Evolutionary conservation across 1,140 invertebrate species (phyloP).

Genomic region (Teleopsis dalmanni): DNA sequence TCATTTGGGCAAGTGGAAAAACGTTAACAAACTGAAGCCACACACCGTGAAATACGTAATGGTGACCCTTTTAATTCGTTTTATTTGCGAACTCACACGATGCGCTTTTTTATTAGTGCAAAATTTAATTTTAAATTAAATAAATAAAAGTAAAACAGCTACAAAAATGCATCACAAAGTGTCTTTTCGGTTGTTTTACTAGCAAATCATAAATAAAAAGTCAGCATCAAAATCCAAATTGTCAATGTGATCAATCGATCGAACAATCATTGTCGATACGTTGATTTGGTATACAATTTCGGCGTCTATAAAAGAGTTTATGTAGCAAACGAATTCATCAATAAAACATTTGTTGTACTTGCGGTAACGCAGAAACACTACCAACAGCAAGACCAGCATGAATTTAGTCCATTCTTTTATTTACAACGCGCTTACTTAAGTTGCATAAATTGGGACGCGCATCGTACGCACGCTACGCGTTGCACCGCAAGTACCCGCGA

Average conservation of each 20-base stretch:
- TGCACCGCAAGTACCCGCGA: too few relatives aligned
- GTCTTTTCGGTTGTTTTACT: slow-evolving; percentile 13
- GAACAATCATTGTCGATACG: too few relatives aligned
- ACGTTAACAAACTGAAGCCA: slow-evolving; percentile 13
- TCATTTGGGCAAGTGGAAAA: slow-evolving; percentile 1
- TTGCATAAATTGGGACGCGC: too few relatives aligned
- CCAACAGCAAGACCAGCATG: background rate
- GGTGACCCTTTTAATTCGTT: slow-evolving; percentile 13
- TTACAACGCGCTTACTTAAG: too few relatives aligned
- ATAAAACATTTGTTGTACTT: slow-evolving; percentile 15
- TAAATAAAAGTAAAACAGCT: background rate
- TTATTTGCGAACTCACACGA: slow-evolving; percentile 17
- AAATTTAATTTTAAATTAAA: too few relatives aligned
- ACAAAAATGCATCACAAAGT: slow-evolving; percentile 8
- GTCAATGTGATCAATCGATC: too few relatives aligned
- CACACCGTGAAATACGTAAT: slow-evolving; percentile 17
- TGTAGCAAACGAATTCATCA: slow-evolving; percentile 12
- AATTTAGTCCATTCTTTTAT: background rate
- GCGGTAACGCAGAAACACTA: slow-evolving; percentile 1
- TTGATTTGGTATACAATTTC: too few relatives aligned
- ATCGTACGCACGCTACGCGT: too few relatives aligned
- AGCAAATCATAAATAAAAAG: slow-evolving; percentile 16
- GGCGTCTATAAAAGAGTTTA: too few relatives aligned
- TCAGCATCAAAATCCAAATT: too few relatives aligned
- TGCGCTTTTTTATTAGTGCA: background rate